Conservation (phyloP, 1,140 invertebrate species). For the Drosophila athabasca region DNA sequence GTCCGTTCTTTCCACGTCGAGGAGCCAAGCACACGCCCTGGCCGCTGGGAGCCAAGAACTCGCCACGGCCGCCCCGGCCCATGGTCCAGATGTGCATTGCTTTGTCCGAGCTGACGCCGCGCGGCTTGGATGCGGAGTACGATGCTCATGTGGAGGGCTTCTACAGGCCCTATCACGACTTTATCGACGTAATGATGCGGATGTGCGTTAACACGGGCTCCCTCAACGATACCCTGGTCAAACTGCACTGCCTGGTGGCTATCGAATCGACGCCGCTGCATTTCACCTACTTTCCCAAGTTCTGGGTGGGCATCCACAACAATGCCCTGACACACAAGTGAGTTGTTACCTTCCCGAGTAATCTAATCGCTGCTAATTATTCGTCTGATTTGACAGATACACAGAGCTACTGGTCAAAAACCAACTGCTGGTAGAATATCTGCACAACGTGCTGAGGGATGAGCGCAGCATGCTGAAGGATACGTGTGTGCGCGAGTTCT, state of each 20-base stretch:
- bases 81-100: constrained; percentile 95
- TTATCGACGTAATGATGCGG: constrained; percentile 94
- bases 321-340: constrained; percentile 82
- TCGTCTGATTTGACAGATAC: constrained; percentile 52
- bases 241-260: constrained; percentile 78
- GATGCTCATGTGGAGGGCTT: constrained; percentile 91
- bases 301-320: constrained; percentile 83
- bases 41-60: constrained; percentile 76
- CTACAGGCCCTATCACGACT: constrained; percentile 92
- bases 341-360: constrained; percentile 18
- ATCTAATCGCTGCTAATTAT: neutral
- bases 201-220: constrained; percentile 88
- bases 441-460: constrained; percentile 75
- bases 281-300: constrained; percentile 83
- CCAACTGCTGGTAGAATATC: constrained; percentile 75
- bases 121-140: constrained; percentile 91
- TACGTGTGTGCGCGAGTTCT: constrained; percentile 73
- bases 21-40: constrained; percentile 73
- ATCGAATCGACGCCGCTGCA: constrained; percentile 81
- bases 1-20: constrained; percentile 80
- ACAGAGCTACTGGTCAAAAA: constrained; percentile 76
- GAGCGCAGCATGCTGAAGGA: constrained; percentile 80
- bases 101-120: constrained; percentile 86
- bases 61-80: constrained; percentile 88
- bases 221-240: constrained; percentile 79